phyloP scores from a whole-genome alignment of 1,140 invertebrate species.

The Lerema accius region DNA sequence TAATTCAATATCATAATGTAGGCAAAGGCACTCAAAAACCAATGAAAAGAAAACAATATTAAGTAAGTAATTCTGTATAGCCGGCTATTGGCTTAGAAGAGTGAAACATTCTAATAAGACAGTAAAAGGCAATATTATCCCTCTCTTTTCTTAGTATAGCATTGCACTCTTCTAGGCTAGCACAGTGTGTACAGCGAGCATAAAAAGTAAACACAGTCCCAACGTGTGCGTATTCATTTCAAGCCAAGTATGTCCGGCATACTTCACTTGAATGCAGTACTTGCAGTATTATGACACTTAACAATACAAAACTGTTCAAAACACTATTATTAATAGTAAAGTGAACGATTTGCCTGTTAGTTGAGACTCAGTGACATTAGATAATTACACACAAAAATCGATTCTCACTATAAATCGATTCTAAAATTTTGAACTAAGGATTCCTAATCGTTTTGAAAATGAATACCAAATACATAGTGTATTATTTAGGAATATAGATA shows the following conservation, averaged over 20 bases:
- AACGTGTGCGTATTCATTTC: slow-evolving; percentile 11
- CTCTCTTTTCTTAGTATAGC: no score
- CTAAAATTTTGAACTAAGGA: no score
- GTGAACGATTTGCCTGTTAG: slow-evolving; percentile 38
- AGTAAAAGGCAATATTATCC: no score
- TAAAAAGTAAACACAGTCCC: slow-evolving; percentile 13
- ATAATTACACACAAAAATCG: not conserved
- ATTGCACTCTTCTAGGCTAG: no score
- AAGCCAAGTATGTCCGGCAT: slow-evolving; percentile 54
- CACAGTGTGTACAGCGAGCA: no score
- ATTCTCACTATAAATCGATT: slow-evolving; percentile 1
- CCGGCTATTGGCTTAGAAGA: no score
- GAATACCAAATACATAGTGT: no score
- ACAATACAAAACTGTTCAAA: slow-evolving; percentile 35
- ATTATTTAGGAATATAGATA: no score
- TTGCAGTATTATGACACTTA: slow-evolving; percentile 23
- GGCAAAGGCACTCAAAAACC: slow-evolving; percentile 43
- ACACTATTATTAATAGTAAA: slow-evolving; percentile 53
- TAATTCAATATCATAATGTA: slow-evolving; percentile 7
- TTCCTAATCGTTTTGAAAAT: no score
- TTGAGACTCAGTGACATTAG: no score
- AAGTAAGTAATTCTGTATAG: slow-evolving; percentile 33
- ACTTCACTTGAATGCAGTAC: slow-evolving; percentile 44
- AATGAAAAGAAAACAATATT: slow-evolving; percentile 71
- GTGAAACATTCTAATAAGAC: no score